Conservation (phyloP, 2,113 vertebrate species). For the Tylochromis polylepis region DNA sequence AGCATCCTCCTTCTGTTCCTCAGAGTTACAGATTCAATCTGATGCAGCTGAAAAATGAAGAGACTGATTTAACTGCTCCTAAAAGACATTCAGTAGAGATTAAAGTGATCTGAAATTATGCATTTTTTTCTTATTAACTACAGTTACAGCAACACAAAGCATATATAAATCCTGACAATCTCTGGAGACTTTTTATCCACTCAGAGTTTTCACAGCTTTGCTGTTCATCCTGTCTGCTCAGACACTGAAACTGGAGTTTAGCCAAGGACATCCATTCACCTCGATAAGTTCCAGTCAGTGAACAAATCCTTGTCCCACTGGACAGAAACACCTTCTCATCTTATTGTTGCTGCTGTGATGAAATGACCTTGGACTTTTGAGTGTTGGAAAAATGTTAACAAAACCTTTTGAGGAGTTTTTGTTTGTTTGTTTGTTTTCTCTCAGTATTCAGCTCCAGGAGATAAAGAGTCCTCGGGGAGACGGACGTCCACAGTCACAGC, state of each 20-base stretch:
- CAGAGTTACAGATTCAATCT: neutral
- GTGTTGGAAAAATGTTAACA: neutral
- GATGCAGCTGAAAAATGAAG: neutral
- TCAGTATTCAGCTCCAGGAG: neutral
- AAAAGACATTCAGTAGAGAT: neutral
- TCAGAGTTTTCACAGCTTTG: neutral
- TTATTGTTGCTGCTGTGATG: neutral
- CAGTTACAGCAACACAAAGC: neutral
- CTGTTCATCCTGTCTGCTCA: neutral
- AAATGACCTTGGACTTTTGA: constrained; percentile 30
- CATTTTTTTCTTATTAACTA: neutral
- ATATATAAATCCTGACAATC: neutral
- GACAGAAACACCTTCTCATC: constrained; percentile 4
- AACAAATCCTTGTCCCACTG: neutral
- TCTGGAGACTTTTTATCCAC: neutral
- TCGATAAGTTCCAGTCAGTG: neutral
- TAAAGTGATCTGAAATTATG: neutral
- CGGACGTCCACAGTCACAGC: neutral
- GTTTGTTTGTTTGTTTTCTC: neutral
- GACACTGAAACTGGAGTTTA: neutral
- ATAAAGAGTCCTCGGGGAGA: neutral
- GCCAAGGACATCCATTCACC: constrained; percentile 8
- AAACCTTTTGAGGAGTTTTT: neutral
- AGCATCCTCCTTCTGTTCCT: neutral
- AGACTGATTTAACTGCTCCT: neutral